phyloP scores from a whole-genome alignment of 2,888 invertebrate species.

The Byasa hedistus region DNA sequence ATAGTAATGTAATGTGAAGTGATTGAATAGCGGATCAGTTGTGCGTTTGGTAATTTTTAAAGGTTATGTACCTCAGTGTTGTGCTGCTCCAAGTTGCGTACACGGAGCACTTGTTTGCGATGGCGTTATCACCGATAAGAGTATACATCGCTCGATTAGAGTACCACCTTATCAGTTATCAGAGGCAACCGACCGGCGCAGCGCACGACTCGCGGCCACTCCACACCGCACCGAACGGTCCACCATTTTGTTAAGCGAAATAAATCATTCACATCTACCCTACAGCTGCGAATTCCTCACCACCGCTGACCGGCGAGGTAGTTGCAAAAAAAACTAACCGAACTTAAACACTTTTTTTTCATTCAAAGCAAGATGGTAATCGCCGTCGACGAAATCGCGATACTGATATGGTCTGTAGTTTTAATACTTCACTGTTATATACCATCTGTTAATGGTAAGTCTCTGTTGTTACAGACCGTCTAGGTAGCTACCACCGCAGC shows the following conservation, averaged over 20 bases:
- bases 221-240: background rate
- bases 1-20: background rate
- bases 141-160: constrained; percentile 68
- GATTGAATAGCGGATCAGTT: background rate
- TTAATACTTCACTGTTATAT: too few relatives aligned
- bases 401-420: too few relatives aligned
- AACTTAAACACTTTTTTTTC: too few relatives aligned
- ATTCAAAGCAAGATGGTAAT: too few relatives aligned
- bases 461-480: too few relatives aligned
- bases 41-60: background rate
- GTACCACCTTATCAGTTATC: constrained; percentile 68
- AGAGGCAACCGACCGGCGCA: constrained; percentile 56
- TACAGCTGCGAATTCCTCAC: background rate
- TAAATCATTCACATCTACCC: constrained; percentile 29
- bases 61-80: constrained; percentile 55
- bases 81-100: constrained; percentile 55
- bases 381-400: too few relatives aligned
- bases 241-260: background rate
- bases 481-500: too few relatives aligned
- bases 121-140: constrained; percentile 71
- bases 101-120: constrained; percentile 63
- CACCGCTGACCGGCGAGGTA: background rate
- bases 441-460: too few relatives aligned
- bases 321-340: background rate
- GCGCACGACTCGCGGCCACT: constrained; percentile 9